Evolutionary conservation across 53 echinoderm and acorn worm species (phyloP).

Genomic region (Paracentrotus lividus): DNA sequence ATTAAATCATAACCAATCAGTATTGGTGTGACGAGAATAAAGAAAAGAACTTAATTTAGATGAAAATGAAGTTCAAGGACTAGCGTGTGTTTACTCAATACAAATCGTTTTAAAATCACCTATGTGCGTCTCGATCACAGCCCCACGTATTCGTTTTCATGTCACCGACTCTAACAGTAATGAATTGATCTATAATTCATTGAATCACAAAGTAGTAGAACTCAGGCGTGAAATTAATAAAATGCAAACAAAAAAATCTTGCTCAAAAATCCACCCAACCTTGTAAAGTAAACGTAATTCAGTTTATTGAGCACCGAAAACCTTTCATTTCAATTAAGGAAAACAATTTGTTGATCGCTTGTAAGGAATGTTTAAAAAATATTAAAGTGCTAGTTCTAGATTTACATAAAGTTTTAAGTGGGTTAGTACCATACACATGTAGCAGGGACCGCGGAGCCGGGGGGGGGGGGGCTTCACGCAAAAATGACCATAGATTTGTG

Average conservation of each 20-base stretch:
- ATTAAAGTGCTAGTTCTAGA: too few species aligned
- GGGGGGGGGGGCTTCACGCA: too few species aligned
- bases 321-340: too few species aligned
- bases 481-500: too few species aligned
- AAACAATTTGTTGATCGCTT: too few species aligned
- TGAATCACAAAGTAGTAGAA: slow-evolving; percentile 3
- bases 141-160: slow-evolving; percentile 14
- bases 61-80: not conserved
- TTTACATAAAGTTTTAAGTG: too few species aligned
- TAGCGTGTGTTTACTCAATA: not conserved
- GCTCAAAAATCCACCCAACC: not conserved
- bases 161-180: not conserved
- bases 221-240: slow-evolving; percentile 30
- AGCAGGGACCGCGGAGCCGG: too few species aligned
- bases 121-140: not conserved
- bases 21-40: not conserved
- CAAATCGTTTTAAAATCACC: not conserved
- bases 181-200: slow-evolving; percentile 34
- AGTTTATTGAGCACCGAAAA: too few species aligned
- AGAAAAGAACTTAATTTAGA: not conserved
- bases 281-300: not conserved
- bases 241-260: not conserved
- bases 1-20: not conserved
- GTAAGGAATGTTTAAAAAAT: too few species aligned
- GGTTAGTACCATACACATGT: too few species aligned